phyloP scores from a whole-genome alignment of 2,888 invertebrate genomes.

The Lepidochitona cinerea region DNA sequence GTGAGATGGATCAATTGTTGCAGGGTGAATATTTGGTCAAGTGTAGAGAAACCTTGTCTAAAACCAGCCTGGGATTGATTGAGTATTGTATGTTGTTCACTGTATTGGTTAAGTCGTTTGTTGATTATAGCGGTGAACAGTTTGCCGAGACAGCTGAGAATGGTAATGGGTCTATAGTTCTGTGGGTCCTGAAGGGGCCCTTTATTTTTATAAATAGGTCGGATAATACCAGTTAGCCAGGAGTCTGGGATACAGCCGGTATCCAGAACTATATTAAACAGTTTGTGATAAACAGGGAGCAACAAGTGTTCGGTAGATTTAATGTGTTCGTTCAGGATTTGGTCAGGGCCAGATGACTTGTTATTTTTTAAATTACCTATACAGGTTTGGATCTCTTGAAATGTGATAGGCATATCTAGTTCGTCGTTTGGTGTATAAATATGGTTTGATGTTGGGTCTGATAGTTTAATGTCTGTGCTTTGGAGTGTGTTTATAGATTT shows the following conservation, averaged over 20 bases:
- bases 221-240: not conserved
- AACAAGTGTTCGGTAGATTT: not conserved
- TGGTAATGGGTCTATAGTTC: not conserved
- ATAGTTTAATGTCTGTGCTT: not conserved
- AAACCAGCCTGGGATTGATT: not conserved
- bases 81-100: not conserved
- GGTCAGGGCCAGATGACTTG: not conserved
- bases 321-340: not conserved
- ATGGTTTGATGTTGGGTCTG: not conserved
- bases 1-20: not conserved
- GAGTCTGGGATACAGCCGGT: not conserved
- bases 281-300: not conserved
- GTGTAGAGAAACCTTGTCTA: not conserved
- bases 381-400: not conserved
- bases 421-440: not conserved
- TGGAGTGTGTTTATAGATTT: not conserved
- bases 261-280: not conserved
- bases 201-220: constrained; percentile 1
- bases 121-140: not conserved
- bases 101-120: not conserved
- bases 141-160: not conserved
- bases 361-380: not conserved
- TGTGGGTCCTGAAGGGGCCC: not conserved
- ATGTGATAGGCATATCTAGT: not conserved
- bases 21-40: not conserved